Base-by-base conservation (phyloP, 2,888 invertebrate genomes). In the Chaetogeoica ovagalla region DNA sequence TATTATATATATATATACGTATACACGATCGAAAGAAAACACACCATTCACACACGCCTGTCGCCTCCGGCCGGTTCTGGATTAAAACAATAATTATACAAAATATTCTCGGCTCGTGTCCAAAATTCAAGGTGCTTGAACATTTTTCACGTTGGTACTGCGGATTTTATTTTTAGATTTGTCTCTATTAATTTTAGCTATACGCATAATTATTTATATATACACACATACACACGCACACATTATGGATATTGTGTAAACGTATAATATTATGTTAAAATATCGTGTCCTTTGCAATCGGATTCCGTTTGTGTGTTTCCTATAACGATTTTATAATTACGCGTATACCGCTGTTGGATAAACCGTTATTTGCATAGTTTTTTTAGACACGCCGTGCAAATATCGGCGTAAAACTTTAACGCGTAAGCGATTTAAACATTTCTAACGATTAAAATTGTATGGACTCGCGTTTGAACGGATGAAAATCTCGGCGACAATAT, bases 61-160 rank as follows among this genome's bases (percentile, higher is more conserved):
- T 30, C 30, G 30, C 43, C 43, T 7, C 43, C 43, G 11, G 43
- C 43, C 43, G 43, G 30, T 30, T 21, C 76, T 76, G 76, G 68
- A 76, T 76, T 69, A 69, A 76, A 76, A 69, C 76, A 69, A 76
- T 75, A 75, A 75, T 76, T 76, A 76, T 13, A 48, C 48, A 48
- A 60, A 76, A 59, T 37, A 60, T 60, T 76, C 76, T 76, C 68
- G 76, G 76, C 76, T 68, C 68, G 48, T 60, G 68, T 76, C 76
- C 76, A 76, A 76, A 60, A 52, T 76, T 17, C 76, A 69, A 69
- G 76, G 74, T 76, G 76, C 68, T 76, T 69, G 59, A 60, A 68
- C 68, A 76, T 76, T 76, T 76, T 76, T 68, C 76, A 76, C 63
- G 37, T n/a, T 71, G 62, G 52, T 69, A 55, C 73, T 66, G 57